phyloP scores from a whole-genome alignment of 1,140 invertebrate genomes.

The Listronotus bonariensis region DNA sequence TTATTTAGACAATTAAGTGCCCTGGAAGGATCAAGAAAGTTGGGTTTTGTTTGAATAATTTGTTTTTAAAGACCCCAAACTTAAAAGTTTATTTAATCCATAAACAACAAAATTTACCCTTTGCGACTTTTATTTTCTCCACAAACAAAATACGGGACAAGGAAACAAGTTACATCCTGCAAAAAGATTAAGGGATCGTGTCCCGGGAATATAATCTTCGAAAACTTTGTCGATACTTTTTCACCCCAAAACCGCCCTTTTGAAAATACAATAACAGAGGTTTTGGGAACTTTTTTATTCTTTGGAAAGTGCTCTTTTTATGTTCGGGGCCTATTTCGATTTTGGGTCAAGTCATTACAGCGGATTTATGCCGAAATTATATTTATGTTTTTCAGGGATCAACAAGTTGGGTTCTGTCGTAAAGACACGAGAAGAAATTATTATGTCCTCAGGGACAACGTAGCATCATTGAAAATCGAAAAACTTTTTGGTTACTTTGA shows the following conservation, averaged over 20 bases:
- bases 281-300: conserved; percentile 13
- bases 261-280: conserved; percentile 28
- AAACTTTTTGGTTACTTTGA: not conserved
- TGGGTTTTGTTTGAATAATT: no score
- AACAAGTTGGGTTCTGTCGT: conserved; percentile 21
- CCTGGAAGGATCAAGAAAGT: no score
- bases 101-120: not conserved
- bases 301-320: conserved; percentile 20
- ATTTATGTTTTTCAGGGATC: conserved; percentile 23
- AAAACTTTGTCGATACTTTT: conserved; percentile 12
- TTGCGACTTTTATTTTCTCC: conserved; percentile 9
- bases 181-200: conserved; percentile 12
- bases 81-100: not conserved
- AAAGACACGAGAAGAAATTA: conserved; percentile 14
- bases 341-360: conserved; percentile 26
- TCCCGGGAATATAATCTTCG: conserved; percentile 10
- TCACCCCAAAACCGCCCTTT: conserved; percentile 10
- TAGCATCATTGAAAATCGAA: conserved; percentile 7
- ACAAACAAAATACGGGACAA: conserved; percentile 5
- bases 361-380: conserved; percentile 30
- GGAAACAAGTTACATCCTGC: conserved; percentile 3
- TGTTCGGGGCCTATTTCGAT: conserved; percentile 15
- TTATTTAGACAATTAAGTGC: no score
- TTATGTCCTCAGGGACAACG: conserved; percentile 3
- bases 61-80: no score